Evolutionary conservation across 2,113 vertebrate species (phyloP), one percentile per base, ranked within the genome.

Genomic region (Gallinago paraguaiae): DNA sequence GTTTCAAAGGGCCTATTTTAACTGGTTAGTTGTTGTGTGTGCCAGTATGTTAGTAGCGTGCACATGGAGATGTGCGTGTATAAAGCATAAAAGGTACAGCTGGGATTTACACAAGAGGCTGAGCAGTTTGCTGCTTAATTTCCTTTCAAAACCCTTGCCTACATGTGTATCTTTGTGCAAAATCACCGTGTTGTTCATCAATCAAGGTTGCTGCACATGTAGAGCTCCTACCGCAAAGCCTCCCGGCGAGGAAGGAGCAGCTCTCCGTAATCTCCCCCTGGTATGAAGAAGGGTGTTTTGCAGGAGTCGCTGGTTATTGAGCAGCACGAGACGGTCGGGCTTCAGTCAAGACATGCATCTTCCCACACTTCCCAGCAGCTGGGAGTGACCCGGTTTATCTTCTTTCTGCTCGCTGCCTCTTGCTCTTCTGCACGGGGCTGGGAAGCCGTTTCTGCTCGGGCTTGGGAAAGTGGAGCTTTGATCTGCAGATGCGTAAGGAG

Each of bases 401-500:
- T 45, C 61, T 64, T 56, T 54, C n/a, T 27, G 16, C 75, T 61
- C 10, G 2, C 48, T 74, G 80, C 79, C 60, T 72, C 50, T 68
- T 46, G 71, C 71, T 81, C n/a, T 65, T 60, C 67, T 37, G 8
- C 63, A 2, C 4, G 0, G 82, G 67, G 53, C 80, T 54, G 76
- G 56, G 88, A 48, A 67, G 56, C 60, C 1, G 4, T 48, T 72
- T 76, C 80, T 74, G 5, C 81, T 43, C 1, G 0, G 54, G 61
- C 11, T 77, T 8, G 80, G 75, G 68, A 59, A 30, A 10, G 51
- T 4, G 24, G 79, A 15, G 92, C 94, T 96, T 96, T 96, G 94
- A 97, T 94, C 31, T 92, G 90, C 95, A 87, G 82, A 82, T 90
- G 90, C 37, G 4, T 41, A 12, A 81, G 92, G 75, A 92, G 91